These are phyloP conservation scores for Xanthia icteritia DNA, from an alignment of 2,888 invertebrate species.

Conservation along the genomic window DNA sequence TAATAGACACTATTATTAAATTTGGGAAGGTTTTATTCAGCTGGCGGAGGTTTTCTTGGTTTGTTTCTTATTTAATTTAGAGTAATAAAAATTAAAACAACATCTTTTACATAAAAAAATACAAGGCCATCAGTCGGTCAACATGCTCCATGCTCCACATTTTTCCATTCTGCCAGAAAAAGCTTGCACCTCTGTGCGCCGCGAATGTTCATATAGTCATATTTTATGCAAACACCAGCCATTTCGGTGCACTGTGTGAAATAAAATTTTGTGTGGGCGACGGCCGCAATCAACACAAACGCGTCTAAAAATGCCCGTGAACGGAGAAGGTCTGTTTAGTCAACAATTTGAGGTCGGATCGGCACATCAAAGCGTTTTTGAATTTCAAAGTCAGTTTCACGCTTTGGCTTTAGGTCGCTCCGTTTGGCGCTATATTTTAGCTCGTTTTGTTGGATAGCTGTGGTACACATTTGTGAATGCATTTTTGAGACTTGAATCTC, in stretches of 20 bases:
- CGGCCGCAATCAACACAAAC: constrained; percentile 61
- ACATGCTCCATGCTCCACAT: constrained; percentile 46
- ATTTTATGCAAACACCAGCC: constrained; percentile 56
- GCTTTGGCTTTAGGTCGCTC: constrained; percentile 58
- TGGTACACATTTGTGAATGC: constrained; percentile 49
- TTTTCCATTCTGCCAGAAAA: constrained; percentile 39
- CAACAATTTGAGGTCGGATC: constrained; percentile 73
- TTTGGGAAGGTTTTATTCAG: not conserved
- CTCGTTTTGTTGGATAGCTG: constrained; percentile 64
- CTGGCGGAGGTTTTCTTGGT: constrained; percentile 8
- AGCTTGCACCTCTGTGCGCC: constrained; percentile 18
- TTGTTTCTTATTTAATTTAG: not conserved
- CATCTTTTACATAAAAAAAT: constrained; percentile 30
- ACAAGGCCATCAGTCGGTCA: constrained; percentile 28
- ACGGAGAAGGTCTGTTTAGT: constrained; percentile 70
- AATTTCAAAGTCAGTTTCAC: constrained; percentile 75
- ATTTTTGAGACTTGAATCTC: constrained; percentile 22
- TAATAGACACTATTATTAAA: constrained; percentile 35
- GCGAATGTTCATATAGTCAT: constrained; percentile 38
- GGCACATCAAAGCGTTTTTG: constrained; percentile 76
- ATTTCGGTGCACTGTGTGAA: constrained; percentile 51
- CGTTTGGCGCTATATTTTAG: constrained; percentile 64
- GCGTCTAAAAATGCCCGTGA: constrained; percentile 63
- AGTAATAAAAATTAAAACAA: not conserved
- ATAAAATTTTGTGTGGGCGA: constrained; percentile 45